These are phyloP conservation scores for roundworm (Caenorhabditis elegans) DNA, from an alignment of 1,140 invertebrate species.

Conservation along the genomic window DNA sequence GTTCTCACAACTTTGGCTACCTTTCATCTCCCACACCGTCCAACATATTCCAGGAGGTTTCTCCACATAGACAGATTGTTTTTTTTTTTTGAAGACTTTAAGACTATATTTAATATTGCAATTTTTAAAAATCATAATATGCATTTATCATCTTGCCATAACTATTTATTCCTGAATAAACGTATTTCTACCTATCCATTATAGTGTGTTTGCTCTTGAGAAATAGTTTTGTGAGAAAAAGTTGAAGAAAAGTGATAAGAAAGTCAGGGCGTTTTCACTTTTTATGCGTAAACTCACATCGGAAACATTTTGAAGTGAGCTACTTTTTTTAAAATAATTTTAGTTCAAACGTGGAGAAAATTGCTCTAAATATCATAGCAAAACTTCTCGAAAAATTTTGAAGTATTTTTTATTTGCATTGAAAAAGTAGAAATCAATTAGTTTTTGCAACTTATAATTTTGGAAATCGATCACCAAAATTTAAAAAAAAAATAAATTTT, in stretches of 20 bases:
- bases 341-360: too few relatives aligned
- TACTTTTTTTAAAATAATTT: neutral
- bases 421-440: too few relatives aligned
- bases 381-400: too few relatives aligned
- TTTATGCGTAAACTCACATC: neutral
- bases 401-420: too few relatives aligned
- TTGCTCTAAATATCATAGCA: too few relatives aligned
- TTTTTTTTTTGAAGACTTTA: neutral
- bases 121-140: neutral
- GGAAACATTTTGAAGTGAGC: neutral
- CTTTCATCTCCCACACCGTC: neutral
- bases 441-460: too few relatives aligned
- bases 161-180: constrained; percentile 26
- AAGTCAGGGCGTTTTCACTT: constrained; percentile 6
- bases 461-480: too few relatives aligned
- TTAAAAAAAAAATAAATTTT: too few relatives aligned
- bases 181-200: neutral
- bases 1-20: constrained; percentile 12
- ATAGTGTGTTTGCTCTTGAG: neutral
- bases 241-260: constrained; percentile 14
- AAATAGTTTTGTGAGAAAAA: neutral
- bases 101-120: too few relatives aligned
- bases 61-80: neutral
- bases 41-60: neutral
- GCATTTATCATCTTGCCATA: constrained; percentile 23